Conservation (phyloP, 2,888 invertebrate genomes). For the Ochropleura leucogaster region DNA sequence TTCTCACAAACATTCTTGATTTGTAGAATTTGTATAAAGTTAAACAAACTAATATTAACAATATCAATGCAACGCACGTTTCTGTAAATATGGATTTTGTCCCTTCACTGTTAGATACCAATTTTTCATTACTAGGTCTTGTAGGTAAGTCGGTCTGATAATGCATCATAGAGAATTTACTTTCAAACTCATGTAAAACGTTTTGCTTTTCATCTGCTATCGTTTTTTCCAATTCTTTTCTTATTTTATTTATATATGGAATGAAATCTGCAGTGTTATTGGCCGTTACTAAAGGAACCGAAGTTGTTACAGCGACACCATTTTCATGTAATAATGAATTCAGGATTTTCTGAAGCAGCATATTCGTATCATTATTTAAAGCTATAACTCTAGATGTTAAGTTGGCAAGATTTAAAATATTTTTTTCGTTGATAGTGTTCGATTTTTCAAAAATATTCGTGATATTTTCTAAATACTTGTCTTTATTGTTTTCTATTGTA, state of each 20-base stretch:
- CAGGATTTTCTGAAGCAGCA: conserved; percentile 46
- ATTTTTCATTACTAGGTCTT: conserved; percentile 61
- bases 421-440: conserved; percentile 49
- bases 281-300: conserved; percentile 29
- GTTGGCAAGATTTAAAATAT: conserved; percentile 56
- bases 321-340: conserved; percentile 42
- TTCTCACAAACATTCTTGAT: conserved; percentile 66
- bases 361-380: conserved; percentile 52
- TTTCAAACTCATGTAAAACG: conserved; percentile 66
- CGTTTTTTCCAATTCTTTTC: conserved; percentile 66
- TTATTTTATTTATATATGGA: conserved; percentile 66
- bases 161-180: conserved; percentile 57
- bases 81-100: conserved; percentile 66
- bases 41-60: conserved; percentile 71
- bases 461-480: conserved; percentile 58
- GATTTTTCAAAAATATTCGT: conserved; percentile 53
- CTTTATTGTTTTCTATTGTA: conserved; percentile 12
- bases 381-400: conserved; percentile 40
- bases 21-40: conserved; percentile 72
- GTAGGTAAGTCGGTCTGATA: conserved; percentile 34
- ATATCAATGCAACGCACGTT: conserved; percentile 71
- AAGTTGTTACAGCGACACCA: background rate
- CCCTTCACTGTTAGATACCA: conserved; percentile 47
- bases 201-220: conserved; percentile 66
- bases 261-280: conserved; percentile 66